A percentile compares a stretch with the other conserved stretches of the same genome.
These are phyloP conservation scores for Myiotriccus ornatus DNA, from an alignment of 2,797 vertebrate genomes.

Conservation along the genomic window DNA sequence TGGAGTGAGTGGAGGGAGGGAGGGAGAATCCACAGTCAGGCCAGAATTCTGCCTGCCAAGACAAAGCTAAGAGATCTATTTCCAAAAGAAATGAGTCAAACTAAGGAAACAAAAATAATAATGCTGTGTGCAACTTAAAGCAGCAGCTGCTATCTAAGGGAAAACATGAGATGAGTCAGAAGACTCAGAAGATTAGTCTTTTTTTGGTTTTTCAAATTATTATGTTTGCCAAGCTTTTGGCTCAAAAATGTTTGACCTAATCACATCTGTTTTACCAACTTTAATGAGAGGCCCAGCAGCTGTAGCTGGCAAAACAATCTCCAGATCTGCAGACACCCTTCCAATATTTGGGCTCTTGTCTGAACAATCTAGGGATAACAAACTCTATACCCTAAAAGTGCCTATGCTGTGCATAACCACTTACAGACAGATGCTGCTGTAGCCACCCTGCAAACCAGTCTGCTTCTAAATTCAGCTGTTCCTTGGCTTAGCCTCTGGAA, in stretches of 20 bases:
- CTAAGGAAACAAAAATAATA: slow-evolving; percentile 44
- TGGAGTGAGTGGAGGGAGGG: background rate
- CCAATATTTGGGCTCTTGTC: slow-evolving; percentile 42
- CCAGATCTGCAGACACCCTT: slow-evolving; percentile 1
- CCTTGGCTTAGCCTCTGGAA: background rate
- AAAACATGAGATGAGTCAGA: slow-evolving; percentile 52
- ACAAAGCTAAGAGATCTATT: slow-evolving; percentile 17
- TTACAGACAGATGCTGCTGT: background rate
- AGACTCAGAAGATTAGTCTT: slow-evolving; percentile 54
- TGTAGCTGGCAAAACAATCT: slow-evolving; percentile 32
- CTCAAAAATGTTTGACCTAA: slow-evolving; percentile 54
- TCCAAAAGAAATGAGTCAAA: slow-evolving; percentile 58
- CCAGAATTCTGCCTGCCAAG: slow-evolving; percentile 54
- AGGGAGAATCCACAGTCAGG: slow-evolving; percentile 14
- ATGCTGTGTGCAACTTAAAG: slow-evolving; percentile 20
- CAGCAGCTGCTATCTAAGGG: slow-evolving; percentile 45
- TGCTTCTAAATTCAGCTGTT: slow-evolving; percentile 42
- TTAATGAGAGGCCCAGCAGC: slow-evolving; percentile 27
- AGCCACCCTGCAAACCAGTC: background rate
- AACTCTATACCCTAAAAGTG: background rate
- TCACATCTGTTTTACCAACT: slow-evolving; percentile 46
- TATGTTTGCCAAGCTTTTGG: slow-evolving; percentile 13
- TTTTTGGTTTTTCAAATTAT: slow-evolving; percentile 36
- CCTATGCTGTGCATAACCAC: background rate
- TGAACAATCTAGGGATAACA: slow-evolving; percentile 13